phyloP scores from a whole-genome alignment of 2,888 invertebrate genomes.

The Andrena trimmerana region DNA sequence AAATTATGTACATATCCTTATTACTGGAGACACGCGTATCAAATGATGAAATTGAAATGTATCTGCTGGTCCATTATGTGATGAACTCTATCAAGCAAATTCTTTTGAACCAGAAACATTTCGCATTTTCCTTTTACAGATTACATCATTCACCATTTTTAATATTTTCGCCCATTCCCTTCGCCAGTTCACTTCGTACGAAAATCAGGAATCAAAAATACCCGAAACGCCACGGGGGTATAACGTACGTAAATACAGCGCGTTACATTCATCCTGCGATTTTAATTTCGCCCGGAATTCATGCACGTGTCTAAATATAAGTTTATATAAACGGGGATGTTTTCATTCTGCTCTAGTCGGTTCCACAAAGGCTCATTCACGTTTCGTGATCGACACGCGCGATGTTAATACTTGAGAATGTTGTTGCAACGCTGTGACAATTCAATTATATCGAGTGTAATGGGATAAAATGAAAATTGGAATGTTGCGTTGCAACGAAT shows the following conservation, averaged over 20 bases:
- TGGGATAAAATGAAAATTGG: not conserved
- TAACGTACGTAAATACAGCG: not conserved
- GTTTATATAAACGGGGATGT: not conserved
- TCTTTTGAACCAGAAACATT: too few relatives aligned
- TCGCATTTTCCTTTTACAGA: too few relatives aligned
- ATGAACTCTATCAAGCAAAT: not conserved
- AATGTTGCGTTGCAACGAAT: not conserved
- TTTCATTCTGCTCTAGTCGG: not conserved
- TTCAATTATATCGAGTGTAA: not conserved
- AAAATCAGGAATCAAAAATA: not conserved
- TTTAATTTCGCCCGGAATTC: slow-evolving; percentile 13
- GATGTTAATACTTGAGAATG: not conserved
- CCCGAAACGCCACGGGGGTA: not conserved
- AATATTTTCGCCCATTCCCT: too few relatives aligned
- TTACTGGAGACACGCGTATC: not conserved
- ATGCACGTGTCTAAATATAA: not conserved
- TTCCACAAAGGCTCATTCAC: not conserved
- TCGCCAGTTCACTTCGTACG: too few relatives aligned
- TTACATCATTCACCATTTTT: too few relatives aligned
- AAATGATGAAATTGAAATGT: not conserved
- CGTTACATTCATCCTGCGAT: slow-evolving; percentile 2
- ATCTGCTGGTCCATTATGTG: not conserved
- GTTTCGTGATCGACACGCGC: slow-evolving; percentile 3
- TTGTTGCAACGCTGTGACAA: not conserved
- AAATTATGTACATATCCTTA: not conserved